phyloP scores from a whole-genome alignment of 1,140 invertebrate genomes.

The Orius laevigatus region DNA sequence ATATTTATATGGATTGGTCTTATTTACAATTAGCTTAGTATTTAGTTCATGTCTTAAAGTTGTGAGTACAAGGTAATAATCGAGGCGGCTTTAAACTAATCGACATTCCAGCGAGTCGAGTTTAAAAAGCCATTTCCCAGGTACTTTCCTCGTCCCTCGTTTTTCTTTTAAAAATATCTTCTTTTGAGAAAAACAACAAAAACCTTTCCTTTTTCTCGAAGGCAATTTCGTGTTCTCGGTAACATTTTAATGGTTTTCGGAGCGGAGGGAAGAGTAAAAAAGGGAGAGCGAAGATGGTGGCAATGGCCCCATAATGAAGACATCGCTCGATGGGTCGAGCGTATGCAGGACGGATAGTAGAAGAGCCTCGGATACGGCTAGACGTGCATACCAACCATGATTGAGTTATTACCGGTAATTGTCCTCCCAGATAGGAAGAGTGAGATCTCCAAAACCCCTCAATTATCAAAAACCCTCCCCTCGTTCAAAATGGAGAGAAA shows the following conservation, averaged over 20 bases:
- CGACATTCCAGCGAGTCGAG: too few species aligned
- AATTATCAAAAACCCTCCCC: not conserved
- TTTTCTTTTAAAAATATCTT: not conserved
- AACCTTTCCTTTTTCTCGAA: too few species aligned
- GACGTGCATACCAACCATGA: not conserved
- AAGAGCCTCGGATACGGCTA: not conserved
- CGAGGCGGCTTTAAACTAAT: too few species aligned
- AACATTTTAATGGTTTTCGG: too few species aligned
- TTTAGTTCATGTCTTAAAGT: too few species aligned
- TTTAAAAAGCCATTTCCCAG: too few species aligned
- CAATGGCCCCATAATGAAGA: conserved; percentile 14
- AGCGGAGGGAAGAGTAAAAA: not conserved
- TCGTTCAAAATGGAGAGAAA: not conserved
- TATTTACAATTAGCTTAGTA: too few species aligned
- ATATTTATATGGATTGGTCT: too few species aligned
- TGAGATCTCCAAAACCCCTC: not conserved
- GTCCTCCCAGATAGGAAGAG: not conserved
- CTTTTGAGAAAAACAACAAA: not conserved
- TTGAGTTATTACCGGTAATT: conserved; percentile 15
- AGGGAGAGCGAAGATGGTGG: conserved; percentile 6
- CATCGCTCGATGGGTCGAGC: conserved; percentile 8
- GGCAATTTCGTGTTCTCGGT: too few species aligned
- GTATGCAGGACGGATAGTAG: conserved; percentile 9
- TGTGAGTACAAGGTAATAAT: too few species aligned
- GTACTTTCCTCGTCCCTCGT: not conserved